A percentile compares a stretch with the other conserved stretches of the same genome.
phyloP scores from a whole-genome alignment of 2,113 vertebrate genomes.

The Hippocampus mohnikei region DNA sequence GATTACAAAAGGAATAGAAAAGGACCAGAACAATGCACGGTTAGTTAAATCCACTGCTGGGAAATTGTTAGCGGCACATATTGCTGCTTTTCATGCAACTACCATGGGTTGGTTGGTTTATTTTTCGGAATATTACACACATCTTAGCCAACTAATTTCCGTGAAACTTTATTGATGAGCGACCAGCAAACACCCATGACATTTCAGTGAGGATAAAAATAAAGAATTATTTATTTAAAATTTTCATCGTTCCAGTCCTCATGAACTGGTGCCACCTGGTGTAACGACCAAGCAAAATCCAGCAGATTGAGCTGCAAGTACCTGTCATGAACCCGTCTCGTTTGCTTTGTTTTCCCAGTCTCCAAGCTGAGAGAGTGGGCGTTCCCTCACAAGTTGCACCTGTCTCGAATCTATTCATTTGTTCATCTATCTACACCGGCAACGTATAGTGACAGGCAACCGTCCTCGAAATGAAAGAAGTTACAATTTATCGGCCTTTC shows the following conservation, averaged over 20 bases:
- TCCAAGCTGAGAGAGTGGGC: too few species aligned
- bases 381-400: too few species aligned
- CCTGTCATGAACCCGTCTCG: too few species aligned
- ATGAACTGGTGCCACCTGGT: neutral
- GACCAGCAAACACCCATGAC: neutral
- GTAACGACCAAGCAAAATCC: too few species aligned
- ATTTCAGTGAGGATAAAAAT: neutral
- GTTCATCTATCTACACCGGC: too few species aligned
- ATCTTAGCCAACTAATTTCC: neutral
- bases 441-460: too few species aligned
- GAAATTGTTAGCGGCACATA: neutral
- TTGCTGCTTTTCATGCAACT: neutral
- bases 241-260: neutral
- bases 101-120: neutral
- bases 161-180: neutral
- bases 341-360: too few species aligned
- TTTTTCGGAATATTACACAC: too few species aligned
- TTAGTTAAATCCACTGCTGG: slow-evolving; percentile 27
- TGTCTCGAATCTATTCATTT: too few species aligned
- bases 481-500: too few species aligned
- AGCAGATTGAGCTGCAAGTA: too few species aligned
- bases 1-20: slow-evolving; percentile 49
- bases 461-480: too few species aligned
- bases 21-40: slow-evolving; percentile 58
- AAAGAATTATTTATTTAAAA: neutral